Evolutionary conservation across 2,113 vertebrate genomes (phyloP).

Genomic region (Ctenodactylus gundi): DNA sequence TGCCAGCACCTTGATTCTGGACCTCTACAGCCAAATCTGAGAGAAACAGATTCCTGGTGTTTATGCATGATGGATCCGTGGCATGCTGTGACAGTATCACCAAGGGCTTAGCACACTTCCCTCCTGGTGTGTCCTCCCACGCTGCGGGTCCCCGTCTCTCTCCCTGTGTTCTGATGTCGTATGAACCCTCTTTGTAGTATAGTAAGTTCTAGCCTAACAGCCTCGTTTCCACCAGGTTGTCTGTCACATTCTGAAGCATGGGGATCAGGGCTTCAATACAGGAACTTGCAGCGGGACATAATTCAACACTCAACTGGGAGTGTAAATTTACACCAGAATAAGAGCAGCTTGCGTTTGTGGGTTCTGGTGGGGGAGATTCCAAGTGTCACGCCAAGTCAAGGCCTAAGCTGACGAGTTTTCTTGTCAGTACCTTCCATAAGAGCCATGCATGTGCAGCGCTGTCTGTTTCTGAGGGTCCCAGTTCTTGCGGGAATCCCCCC

Average conservation of each 20-base stretch:
- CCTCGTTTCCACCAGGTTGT: not conserved
- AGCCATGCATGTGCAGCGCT: not conserved
- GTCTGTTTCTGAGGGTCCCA: not conserved
- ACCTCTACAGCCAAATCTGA: too few species aligned
- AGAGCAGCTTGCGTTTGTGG: not conserved
- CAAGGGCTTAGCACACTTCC: not conserved
- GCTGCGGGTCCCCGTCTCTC: not conserved
- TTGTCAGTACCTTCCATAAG: not conserved
- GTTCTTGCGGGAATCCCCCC: not conserved
- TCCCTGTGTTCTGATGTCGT: not conserved
- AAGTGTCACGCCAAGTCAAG: not conserved
- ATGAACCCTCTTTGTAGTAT: too few species aligned
- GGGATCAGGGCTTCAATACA: not conserved
- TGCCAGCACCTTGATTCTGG: not conserved
- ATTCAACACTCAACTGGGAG: not conserved
- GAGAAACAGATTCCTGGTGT: not conserved
- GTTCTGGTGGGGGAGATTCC: not conserved
- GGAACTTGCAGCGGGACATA: not conserved
- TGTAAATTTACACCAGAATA: not conserved
- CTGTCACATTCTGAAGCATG: not conserved
- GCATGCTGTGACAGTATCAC: not conserved
- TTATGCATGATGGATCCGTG: not conserved
- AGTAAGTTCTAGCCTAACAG: too few species aligned
- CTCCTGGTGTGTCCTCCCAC: not conserved
- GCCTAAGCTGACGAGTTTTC: not conserved